Evolutionary conservation across 2,113 vertebrate genomes (phyloP).

Genomic region (Oxyura jamaicensis): DNA sequence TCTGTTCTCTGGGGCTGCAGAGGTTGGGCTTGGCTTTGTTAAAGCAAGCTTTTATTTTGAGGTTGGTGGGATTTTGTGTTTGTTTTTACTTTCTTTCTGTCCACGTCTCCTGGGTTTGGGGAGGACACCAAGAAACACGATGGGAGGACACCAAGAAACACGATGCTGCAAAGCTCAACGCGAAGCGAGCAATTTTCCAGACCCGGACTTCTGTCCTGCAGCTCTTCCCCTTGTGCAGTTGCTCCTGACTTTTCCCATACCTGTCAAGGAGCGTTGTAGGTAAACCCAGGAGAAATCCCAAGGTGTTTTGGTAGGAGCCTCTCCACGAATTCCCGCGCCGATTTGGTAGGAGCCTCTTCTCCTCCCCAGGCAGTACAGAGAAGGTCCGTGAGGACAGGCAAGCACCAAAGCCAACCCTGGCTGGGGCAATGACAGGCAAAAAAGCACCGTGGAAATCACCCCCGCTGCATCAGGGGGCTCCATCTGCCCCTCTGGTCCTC

Average conservation of each 20-base stretch:
- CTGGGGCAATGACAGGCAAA: neutral
- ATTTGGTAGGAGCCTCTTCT: neutral
- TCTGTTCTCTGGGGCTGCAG: no score
- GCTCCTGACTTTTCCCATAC: neutral
- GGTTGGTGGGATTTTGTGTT: no score
- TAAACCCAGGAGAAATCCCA: neutral
- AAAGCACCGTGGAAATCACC: neutral
- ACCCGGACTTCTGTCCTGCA: neutral
- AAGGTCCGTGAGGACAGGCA: neutral
- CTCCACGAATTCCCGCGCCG: neutral
- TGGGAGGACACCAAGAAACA: neutral
- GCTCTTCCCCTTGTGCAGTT: neutral
- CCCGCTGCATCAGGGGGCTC: neutral
- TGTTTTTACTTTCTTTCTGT: no score
- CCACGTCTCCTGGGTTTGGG: neutral
- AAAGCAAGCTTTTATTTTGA: no score
- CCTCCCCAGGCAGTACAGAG: neutral
- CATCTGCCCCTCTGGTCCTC: neutral
- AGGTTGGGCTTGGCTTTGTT: no score
- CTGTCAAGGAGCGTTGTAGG: neutral
- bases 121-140: fast-evolving
- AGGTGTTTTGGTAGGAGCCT: neutral
- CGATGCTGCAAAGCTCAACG: fast-evolving
- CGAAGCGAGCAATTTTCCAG: neutral
- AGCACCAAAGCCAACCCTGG: neutral